A percentile compares a stretch with the other conserved stretches of the same genome.
Evolutionary conservation across 2,888 invertebrate genomes (phyloP).

Genomic region (Mesorhabditis belari): DNA sequence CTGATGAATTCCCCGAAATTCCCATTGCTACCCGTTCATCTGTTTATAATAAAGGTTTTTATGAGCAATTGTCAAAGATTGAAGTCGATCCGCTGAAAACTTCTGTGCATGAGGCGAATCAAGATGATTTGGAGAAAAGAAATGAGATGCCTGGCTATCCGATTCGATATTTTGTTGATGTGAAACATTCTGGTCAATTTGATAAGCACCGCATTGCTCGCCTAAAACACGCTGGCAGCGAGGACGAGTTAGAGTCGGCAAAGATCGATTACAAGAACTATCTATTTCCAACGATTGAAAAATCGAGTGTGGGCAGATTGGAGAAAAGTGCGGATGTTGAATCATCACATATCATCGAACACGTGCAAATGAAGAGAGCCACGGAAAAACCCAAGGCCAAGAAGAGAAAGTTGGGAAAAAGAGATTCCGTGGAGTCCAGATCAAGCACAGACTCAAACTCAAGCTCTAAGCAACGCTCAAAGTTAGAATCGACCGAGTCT

Average conservation of each 20-base stretch:
- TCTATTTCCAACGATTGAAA: constrained; percentile 2
- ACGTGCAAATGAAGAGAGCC: not conserved
- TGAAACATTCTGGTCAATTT: constrained; percentile 25
- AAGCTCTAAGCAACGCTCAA: too few species aligned
- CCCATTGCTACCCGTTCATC: constrained; percentile 19
- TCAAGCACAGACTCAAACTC: not conserved
- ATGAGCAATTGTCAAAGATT: constrained; percentile 1
- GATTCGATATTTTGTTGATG: constrained; percentile 32
- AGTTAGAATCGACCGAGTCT: not conserved
- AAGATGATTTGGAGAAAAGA: constrained; percentile 12
- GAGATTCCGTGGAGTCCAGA: not conserved
- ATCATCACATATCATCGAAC: constrained; percentile 9
- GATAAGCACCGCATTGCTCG: constrained; percentile 11
- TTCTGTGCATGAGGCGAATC: not conserved
- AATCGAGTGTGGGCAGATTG: constrained; percentile 6
- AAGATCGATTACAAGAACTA: constrained; percentile 16
- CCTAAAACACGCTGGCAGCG: constrained; percentile 19
- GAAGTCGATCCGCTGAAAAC: not conserved
- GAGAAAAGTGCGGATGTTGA: constrained; percentile 12
- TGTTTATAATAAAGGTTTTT: constrained; percentile 23
- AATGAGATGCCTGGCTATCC: constrained; percentile 29
- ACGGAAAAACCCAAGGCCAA: not conserved
- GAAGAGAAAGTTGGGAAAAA: not conserved
- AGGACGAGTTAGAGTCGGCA: constrained; percentile 18
- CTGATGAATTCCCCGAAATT: constrained; percentile 16